Base-by-base conservation (phyloP, 37 sponge, comb jelly and placozoan species). In the Amphimedon queenslandica region DNA sequence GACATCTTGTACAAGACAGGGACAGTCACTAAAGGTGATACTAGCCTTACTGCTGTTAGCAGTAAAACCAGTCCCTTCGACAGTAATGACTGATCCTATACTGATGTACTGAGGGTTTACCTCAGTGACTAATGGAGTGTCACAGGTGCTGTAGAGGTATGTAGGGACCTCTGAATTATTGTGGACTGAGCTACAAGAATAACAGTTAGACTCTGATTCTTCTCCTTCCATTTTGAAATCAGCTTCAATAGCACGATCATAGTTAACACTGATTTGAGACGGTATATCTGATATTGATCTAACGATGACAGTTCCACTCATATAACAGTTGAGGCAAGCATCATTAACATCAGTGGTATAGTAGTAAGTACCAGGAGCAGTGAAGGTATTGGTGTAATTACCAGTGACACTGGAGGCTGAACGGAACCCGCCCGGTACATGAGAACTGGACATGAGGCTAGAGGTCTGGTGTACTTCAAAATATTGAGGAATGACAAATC, bases 111-210 rank as follows among this genome's bases (percentile, higher is more conserved):
- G 21, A 47, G 88, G 83, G n/a, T 56, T 35, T 11, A 88, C 65
- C 8, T 29, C 25, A 18, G 24, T 34, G 39, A 88, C 79, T 20
- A 40, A 37, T 18, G 88, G 88, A 34, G 88, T 88, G 63, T 16
- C 23, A 57, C 83, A 81, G 37, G 55, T 13, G 0, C 63, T 60
- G 65, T 79, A 85, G 4, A 20, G 18, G 23, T 47, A 69, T 16
- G n/a, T 23, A 18, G 69, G 43, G 31, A 35, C 42, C 30, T 23
- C 41, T n/a, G n/a, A n/a, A n/a, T n/a, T n/a, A n/a, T n/a, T n/a
- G n/a, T n/a, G n/a, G n/a, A n/a, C n/a, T n/a, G n/a, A n/a, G n/a
- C n/a, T n/a, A 63, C 10, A 5, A n/a, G 61, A 60, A 6, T 11
- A 60, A n/a, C n/a, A n/a, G n/a, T n/a, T n/a, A n/a, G n/a, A n/a